Evolutionary conservation across 2,797 vertebrate species (phyloP).

Genomic region (Phoeniculus purpureus): DNA sequence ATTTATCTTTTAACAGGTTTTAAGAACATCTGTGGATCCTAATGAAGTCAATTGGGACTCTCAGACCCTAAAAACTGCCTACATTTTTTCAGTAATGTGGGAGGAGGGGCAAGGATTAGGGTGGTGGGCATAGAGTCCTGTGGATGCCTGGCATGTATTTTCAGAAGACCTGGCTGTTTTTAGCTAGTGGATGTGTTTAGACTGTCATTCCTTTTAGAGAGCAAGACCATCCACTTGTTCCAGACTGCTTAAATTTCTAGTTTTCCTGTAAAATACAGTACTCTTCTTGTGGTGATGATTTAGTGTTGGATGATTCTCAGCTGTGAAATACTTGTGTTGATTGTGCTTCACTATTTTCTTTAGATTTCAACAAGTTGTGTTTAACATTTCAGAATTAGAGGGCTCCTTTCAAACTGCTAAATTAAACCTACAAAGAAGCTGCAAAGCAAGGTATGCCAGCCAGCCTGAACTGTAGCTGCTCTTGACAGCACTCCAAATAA

Average conservation of each 20-base stretch:
- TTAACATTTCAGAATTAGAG: constrained; percentile 37
- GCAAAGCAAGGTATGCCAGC: neutral
- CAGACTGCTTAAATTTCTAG: neutral
- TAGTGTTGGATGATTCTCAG: neutral
- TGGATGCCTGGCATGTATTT: constrained; percentile 30
- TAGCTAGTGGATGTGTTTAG: constrained; percentile 37
- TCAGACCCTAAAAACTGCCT: neutral
- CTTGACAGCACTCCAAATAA: constrained; percentile 5
- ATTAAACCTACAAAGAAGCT: neutral
- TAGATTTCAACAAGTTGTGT: constrained; percentile 34
- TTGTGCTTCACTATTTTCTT: constrained; percentile 27
- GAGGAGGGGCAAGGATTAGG: constrained; percentile 3
- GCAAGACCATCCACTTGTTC: neutral
- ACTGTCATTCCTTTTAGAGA: constrained; percentile 23
- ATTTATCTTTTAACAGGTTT: constrained; percentile 35
- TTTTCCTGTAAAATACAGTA: neutral
- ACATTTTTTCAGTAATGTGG: neutral
- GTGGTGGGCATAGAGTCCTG: constrained; percentile 15
- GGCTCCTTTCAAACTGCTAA: constrained; percentile 14
- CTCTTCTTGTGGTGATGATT: neutral
- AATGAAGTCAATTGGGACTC: constrained; percentile 27
- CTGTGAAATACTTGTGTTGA: neutral
- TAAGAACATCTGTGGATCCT: constrained; percentile 16
- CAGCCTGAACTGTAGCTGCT: constrained; percentile 5
- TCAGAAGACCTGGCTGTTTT: constrained; percentile 35